Conservation (phyloP, 23 tunicate species). For the Styela plicata region DNA sequence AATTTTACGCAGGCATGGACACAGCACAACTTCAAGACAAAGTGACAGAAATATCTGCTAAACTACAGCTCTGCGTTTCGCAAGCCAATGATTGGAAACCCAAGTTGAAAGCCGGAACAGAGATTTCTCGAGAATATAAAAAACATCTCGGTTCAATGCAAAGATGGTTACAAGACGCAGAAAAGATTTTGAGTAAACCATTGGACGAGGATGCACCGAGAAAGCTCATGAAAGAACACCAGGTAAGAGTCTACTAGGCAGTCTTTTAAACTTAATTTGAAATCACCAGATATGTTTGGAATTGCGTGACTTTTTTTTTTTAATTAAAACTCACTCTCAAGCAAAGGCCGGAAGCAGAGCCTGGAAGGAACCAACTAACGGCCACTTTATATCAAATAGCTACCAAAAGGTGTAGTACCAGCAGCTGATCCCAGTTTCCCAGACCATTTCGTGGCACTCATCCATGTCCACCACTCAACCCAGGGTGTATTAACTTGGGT, state of each 20-base stretch:
- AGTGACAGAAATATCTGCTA: conserved; percentile 45
- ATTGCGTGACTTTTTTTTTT: too few relatives aligned
- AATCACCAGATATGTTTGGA: too few relatives aligned
- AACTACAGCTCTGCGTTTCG: conserved; percentile 39
- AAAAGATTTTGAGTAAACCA: conserved; percentile 29
- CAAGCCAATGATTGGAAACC: conserved; percentile 64
- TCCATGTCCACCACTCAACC: too few relatives aligned
- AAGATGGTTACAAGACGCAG: conserved; percentile 51
- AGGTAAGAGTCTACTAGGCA: neutral
- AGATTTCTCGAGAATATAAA: conserved; percentile 41
- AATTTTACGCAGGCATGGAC: conserved; percentile 34
- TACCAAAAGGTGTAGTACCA: too few relatives aligned
- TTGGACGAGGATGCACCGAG: conserved; percentile 18
- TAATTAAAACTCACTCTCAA: too few relatives aligned
- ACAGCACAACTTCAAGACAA: conserved; percentile 31
- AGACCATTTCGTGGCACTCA: too few relatives aligned
- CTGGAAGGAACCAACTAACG: too few relatives aligned
- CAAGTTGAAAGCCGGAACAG: conserved; percentile 66
- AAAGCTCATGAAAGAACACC: conserved; percentile 22
- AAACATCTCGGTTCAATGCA: conserved; percentile 55
- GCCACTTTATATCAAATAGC: too few relatives aligned
- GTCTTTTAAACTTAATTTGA: neutral
- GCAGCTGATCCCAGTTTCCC: too few relatives aligned
- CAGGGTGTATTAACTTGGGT: too few relatives aligned
- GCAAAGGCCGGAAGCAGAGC: too few relatives aligned